phyloP scores from a whole-genome alignment of 2,888 invertebrate species.

The Sericinus montela region DNA sequence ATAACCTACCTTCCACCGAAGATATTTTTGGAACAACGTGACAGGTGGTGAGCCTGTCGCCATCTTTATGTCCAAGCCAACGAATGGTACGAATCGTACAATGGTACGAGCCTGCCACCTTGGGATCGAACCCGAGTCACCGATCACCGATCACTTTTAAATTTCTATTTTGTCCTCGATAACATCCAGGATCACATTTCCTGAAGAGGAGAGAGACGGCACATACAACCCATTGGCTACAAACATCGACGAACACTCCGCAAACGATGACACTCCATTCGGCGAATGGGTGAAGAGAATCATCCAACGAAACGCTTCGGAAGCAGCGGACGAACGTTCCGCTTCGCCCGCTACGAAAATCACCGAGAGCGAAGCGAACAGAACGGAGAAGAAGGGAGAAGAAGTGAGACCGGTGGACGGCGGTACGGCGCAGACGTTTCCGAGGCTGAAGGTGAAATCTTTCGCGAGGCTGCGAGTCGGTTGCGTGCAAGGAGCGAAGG shows the following conservation, averaged over 20 bases:
- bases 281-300: slow-evolving; percentile 1
- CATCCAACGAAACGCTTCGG: background rate
- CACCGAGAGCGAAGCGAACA: background rate
- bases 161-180: too few species aligned
- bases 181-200: slow-evolving; percentile 5
- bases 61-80: too few species aligned
- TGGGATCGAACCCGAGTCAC: too few species aligned
- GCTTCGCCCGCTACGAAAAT: background rate
- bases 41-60: too few species aligned
- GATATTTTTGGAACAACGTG: too few species aligned
- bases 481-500: background rate
- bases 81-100: too few species aligned
- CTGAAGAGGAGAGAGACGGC: slow-evolving; percentile 1
- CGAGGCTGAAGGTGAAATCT: slow-evolving; percentile 6
- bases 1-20: too few species aligned
- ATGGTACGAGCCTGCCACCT: too few species aligned
- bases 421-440: background rate
- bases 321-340: background rate
- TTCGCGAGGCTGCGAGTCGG: background rate
- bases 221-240: background rate
- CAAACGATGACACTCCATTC: background rate
- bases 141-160: too few species aligned
- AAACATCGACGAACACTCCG: background rate
- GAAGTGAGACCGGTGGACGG: background rate
- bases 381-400: background rate